phyloP scores from a whole-genome alignment of 2,888 invertebrate genomes.

The Chloroclystis v-ata region DNA sequence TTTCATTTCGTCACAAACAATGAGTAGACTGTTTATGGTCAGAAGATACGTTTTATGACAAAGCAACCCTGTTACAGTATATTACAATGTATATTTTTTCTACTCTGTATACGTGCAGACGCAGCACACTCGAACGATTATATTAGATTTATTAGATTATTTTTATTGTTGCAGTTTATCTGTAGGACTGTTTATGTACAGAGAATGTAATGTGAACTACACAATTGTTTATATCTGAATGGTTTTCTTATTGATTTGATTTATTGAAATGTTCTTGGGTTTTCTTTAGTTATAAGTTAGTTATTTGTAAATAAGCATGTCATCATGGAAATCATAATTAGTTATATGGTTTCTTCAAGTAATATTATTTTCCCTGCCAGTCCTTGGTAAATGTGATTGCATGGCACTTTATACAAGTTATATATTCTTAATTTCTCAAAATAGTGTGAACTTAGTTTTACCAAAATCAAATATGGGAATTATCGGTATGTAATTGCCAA shows the following conservation, averaged over 20 bases:
- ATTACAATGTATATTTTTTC: conserved; percentile 75
- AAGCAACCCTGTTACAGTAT: conserved; percentile 58
- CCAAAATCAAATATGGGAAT: not conserved
- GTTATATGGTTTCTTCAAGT: conserved; percentile 3
- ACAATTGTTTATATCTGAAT: conserved; percentile 25
- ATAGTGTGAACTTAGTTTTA: not conserved
- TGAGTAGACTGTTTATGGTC: not conserved
- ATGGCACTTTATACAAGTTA: not conserved
- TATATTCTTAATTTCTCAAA: not conserved
- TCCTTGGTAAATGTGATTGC: not conserved
- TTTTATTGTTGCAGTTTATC: conserved; percentile 61
- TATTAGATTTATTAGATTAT: conserved; percentile 32
- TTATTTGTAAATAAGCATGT: conserved; percentile 54
- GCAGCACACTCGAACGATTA: conserved; percentile 47
- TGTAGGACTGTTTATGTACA: conserved; percentile 57
- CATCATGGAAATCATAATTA: conserved; percentile 32
- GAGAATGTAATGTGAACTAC: conserved; percentile 37
- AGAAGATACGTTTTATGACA: not conserved
- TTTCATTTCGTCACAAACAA: not conserved
- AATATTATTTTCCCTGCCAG: not conserved
- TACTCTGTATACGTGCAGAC: conserved; percentile 68
- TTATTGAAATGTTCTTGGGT: conserved; percentile 4
- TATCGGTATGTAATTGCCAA: conserved; percentile 13
- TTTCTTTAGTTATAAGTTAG: conserved; percentile 5
- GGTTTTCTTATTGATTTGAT: conserved; percentile 24